Conservation (phyloP, 1,140 invertebrate species). For the Microplitis mediator region DNA sequence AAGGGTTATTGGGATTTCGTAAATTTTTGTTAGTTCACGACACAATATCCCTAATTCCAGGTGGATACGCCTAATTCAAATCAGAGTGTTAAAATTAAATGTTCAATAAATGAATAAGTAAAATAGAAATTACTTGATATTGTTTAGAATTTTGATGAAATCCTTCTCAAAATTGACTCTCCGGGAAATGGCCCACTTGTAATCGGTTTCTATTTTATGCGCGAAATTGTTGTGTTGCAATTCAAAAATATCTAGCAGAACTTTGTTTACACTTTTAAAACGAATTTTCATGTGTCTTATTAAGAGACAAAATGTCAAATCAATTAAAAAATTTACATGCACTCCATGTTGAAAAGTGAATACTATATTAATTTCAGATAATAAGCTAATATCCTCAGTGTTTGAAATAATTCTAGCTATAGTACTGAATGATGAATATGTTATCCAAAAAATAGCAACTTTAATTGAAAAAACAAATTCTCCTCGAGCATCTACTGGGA, state of each 20-base stretch:
- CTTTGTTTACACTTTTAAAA: background rate
- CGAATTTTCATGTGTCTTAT: background rate
- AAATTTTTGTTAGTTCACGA: background rate
- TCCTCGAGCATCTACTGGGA: too few relatives aligned
- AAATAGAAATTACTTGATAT: too few relatives aligned
- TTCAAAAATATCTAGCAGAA: background rate
- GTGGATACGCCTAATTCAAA: background rate
- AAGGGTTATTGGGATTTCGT: background rate
- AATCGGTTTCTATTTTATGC: background rate
- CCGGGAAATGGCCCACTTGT: background rate
- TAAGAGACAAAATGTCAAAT: background rate
- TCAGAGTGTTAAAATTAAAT: background rate
- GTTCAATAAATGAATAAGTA: too few relatives aligned
- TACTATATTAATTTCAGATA: background rate
- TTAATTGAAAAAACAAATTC: too few relatives aligned
- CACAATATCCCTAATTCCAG: background rate
- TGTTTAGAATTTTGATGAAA: background rate
- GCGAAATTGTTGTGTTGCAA: background rate
- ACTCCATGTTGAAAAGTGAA: background rate
- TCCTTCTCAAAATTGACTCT: background rate
- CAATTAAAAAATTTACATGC: background rate
- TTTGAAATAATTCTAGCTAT: too few relatives aligned
- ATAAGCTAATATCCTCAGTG: background rate
- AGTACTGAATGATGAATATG: too few relatives aligned
- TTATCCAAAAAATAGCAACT: too few relatives aligned